Evolutionary conservation across 2,113 vertebrate genomes (phyloP), one percentile per base, ranked within the genome.

Genomic region (Chlamydotis undulata): DNA sequence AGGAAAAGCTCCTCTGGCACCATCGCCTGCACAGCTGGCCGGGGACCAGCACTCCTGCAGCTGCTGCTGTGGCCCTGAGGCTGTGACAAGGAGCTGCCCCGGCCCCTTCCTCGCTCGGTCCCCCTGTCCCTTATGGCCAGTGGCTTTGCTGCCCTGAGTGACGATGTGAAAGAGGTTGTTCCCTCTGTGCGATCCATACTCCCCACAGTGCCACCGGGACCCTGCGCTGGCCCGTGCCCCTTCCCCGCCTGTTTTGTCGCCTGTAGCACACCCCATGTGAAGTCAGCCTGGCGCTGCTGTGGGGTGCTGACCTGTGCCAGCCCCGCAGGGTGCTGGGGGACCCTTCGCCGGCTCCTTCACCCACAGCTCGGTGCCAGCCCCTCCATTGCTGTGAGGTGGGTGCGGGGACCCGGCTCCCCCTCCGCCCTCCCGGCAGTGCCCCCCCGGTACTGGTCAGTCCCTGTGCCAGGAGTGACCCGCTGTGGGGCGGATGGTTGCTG

Each of bases 311-410:
- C 56, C 41, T 6, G 11, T 4, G 1, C 45, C 2, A 41, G 43
- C 68, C 35, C 43, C 3, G 0, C 2, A 1, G 25, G 19, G 2
- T 45, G 52, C 50, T 13, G 47, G 28, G 45, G 21, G 12, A 64
- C 55, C 67, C 73, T 52, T 12, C 12, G 0, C 25, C 10, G 10
- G 10, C n/a, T 71, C 23, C 37, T 9, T 67, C 39, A 7, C 59
- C 71, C 76, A 0, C 67, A 28, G 55, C 78, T 75, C 18, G 0
- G 7, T 50, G 57, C 8, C 68, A 29, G 14, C 53, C n/a, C 53
- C 33, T 12, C 11, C 2, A 0, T 43, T 35, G 49, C 35, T 18
- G 0, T 2, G 3, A 47, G 22, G 24, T 14, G 13, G 24, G 35
- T 6, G 4, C 45, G 19, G 31, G 50, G 47, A 43, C 41, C 47